Conservation (phyloP, 2,888 invertebrate species). For the Zaprionus bogoriensis region DNA sequence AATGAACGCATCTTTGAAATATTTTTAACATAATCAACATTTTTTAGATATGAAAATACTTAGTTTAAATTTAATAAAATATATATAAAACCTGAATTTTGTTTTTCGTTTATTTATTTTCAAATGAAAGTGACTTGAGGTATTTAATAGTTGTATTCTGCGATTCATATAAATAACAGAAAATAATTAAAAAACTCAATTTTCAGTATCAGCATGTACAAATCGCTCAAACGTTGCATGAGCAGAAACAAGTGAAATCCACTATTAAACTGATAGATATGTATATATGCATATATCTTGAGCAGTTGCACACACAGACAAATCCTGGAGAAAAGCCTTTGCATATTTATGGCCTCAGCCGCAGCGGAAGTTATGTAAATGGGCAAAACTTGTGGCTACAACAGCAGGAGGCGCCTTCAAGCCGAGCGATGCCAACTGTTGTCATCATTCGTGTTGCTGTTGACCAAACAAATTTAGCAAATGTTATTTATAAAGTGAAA, state of each 20-base stretch:
- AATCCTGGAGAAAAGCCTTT: slow-evolving; percentile 33
- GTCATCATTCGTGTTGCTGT: slow-evolving; percentile 25
- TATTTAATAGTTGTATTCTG: too few relatives aligned
- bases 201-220: too few relatives aligned
- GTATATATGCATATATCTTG: background rate
- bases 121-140: too few relatives aligned
- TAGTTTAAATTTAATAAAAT: too few relatives aligned
- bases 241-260: background rate
- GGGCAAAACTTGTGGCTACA: slow-evolving; percentile 60
- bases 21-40: too few relatives aligned
- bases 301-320: slow-evolving; percentile 31
- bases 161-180: too few relatives aligned
- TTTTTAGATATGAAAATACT: too few relatives aligned
- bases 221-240: too few relatives aligned
- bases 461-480: slow-evolving; percentile 38
- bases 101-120: too few relatives aligned
- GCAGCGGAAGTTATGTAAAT: slow-evolving; percentile 70
- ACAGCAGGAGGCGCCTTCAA: slow-evolving; percentile 24
- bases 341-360: slow-evolving; percentile 62
- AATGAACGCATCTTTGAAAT: too few relatives aligned
- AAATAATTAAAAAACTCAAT: too few relatives aligned
- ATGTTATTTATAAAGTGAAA: slow-evolving; percentile 68
- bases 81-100: too few relatives aligned
- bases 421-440: slow-evolving; percentile 30
- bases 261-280: background rate